phyloP scores from a whole-genome alignment of 2,888 invertebrate species.

The Euplagia quadripunctaria region DNA sequence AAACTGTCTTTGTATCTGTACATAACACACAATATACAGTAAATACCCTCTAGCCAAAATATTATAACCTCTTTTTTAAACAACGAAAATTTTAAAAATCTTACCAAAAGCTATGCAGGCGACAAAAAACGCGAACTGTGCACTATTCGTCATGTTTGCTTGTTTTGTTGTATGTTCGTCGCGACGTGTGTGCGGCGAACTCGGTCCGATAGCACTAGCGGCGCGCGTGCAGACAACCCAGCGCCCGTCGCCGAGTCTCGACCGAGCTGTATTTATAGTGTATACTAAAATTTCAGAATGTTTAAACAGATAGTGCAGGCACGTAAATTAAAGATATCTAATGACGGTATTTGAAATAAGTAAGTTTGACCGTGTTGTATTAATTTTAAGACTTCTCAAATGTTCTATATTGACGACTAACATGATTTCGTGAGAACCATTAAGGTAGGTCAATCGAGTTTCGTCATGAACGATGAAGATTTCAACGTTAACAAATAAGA shows the following conservation, averaged over 20 bases:
- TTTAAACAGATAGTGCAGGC: neutral
- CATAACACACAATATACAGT: neutral
- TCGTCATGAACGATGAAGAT: too few relatives aligned
- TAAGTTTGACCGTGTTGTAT: neutral
- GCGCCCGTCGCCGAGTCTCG: conserved; percentile 57
- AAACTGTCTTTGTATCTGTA: too few relatives aligned
- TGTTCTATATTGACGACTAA: neutral
- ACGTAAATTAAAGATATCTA: neutral
- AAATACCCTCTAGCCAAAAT: neutral
- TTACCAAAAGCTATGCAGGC: conserved; percentile 79
- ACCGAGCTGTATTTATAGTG: conserved; percentile 65
- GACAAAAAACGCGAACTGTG: conserved; percentile 69
- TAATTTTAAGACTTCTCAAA: neutral
- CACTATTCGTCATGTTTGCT: conserved; percentile 73
- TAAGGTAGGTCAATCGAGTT: too few relatives aligned
- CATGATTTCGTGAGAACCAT: too few relatives aligned
- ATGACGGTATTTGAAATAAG: neutral
- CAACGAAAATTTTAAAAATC: conserved; percentile 40
- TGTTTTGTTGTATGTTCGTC: conserved; percentile 54
- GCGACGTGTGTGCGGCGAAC: conserved; percentile 77
- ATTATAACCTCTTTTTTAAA: neutral
- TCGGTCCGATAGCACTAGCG: conserved; percentile 76
- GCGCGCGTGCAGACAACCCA: conserved; percentile 61
- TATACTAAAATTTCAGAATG: conserved; percentile 25
- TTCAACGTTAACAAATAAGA: too few relatives aligned